These are phyloP conservation scores for Noturus placidus DNA, from an alignment of 2,113 vertebrate genomes.

Conservation along the genomic window DNA sequence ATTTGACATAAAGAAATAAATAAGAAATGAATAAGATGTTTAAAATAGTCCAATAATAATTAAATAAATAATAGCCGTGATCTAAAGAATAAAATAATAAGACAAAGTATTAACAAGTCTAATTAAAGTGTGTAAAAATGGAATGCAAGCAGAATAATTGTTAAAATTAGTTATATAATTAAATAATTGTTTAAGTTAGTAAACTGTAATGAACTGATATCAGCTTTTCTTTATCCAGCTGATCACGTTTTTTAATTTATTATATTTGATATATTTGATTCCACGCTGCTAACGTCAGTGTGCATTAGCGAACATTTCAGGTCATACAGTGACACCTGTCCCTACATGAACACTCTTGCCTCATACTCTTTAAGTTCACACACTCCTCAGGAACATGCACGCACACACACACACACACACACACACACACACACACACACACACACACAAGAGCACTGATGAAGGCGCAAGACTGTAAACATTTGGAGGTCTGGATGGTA, in stretches of 20 bases:
- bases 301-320: not conserved
- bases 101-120: not conserved
- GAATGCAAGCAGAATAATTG: not conserved
- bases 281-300: not conserved
- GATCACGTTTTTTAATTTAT: not conserved
- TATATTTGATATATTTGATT: not conserved
- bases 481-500: slow-evolving; percentile 36
- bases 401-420: not conserved
- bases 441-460: not conserved
- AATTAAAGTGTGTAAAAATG: not conserved
- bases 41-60: no score
- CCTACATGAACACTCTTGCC: not conserved
- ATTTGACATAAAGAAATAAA: not conserved
- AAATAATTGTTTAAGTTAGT: not conserved
- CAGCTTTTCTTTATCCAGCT: not conserved
- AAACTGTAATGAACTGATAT: not conserved
- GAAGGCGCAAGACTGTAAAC: slow-evolving; percentile 44
- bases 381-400: not conserved
- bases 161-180: not conserved
- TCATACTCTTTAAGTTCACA: slow-evolving; percentile 18
- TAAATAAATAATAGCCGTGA: no score
- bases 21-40: not conserved
- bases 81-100: not conserved
- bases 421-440: not conserved
- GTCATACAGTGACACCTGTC: slow-evolving; percentile 17